Percentiles rank a stretch among this genome's conserved stretches.
These are phyloP conservation scores for Neocrepidodera transversa DNA, from an alignment of 2,888 invertebrate species.

Conservation along the genomic window DNA sequence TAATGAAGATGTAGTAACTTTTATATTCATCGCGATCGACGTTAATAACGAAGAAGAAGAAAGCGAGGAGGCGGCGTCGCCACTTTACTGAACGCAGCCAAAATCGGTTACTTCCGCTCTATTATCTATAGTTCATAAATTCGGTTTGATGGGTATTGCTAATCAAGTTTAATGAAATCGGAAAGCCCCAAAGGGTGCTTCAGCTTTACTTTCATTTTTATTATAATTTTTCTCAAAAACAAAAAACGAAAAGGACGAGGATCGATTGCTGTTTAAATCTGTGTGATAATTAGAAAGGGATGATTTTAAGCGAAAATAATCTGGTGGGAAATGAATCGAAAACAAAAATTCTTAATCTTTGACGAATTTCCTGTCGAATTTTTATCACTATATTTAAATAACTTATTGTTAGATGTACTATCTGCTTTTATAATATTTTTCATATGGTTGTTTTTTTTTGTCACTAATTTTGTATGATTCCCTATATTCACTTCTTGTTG, in stretches of 20 bases:
- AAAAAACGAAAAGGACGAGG: background rate
- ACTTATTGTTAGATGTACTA: no score
- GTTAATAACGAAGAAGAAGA: conserved; percentile 34
- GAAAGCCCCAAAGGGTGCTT: conserved; percentile 20
- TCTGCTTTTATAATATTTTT: no score
- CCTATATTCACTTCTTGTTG: no score
- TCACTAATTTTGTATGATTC: no score
- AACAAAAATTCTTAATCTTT: no score
- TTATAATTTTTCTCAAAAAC: conserved; percentile 6
- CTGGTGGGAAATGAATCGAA: background rate
- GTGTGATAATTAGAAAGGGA: conserved; percentile 8
- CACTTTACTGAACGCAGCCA: conserved; percentile 29
- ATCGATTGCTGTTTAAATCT: conserved; percentile 16
- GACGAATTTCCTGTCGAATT: no score
- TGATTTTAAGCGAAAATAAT: background rate
- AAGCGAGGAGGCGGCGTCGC: conserved; percentile 12
- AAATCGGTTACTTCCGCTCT: conserved; percentile 32
- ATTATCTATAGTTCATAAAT: conserved; percentile 38
- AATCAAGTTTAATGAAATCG: conserved; percentile 31
- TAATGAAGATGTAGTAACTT: conserved; percentile 31
- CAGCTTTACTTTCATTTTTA: conserved; percentile 17
- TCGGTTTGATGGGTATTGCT: conserved; percentile 32
- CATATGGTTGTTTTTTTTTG: no score
- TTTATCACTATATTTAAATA: no score
- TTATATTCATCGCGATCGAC: conserved; percentile 43